Evolutionary conservation across 2,888 invertebrate genomes (phyloP).

Genomic region (Drosophila lacicola): DNA sequence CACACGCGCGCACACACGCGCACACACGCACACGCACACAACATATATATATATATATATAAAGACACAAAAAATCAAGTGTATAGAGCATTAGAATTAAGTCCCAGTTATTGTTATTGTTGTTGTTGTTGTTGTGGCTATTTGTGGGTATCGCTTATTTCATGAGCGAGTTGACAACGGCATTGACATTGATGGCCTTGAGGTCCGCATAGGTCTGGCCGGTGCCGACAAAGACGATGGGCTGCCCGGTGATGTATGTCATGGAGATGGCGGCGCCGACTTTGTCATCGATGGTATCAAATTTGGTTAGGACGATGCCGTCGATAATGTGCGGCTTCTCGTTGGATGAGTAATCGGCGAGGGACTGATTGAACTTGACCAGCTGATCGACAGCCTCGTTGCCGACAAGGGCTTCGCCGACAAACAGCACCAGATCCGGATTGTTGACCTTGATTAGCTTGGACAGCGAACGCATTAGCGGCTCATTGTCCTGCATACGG

Average conservation of each 20-base stretch:
- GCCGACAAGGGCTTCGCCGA: conserved; percentile 99
- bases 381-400: conserved; percentile 99
- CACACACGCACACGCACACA: background rate
- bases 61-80: conserved; percentile 9
- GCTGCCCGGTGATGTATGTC: conserved; percentile 99
- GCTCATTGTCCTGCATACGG: conserved; percentile 99
- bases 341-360: conserved; percentile 95
- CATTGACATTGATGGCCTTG: conserved; percentile 97
- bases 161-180: conserved; percentile 98
- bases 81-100: conserved; percentile 22
- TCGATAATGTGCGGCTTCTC: conserved; percentile 96
- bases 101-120: conserved; percentile 3
- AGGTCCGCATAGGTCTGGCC: conserved; percentile 99
- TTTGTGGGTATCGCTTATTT: conserved; percentile 86
- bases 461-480: conserved; percentile 98
- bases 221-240: conserved; percentile 97
- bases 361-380: conserved; percentile 98
- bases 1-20: conserved; percentile 11
- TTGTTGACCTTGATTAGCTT: conserved; percentile 99
- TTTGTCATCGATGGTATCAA: conserved; percentile 99
- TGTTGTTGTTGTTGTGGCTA: background rate
- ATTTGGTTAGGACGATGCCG: conserved; percentile 99
- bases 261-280: conserved; percentile 99
- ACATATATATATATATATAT: background rate
- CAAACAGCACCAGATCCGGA: conserved; percentile 99